These are phyloP conservation scores for Cephus pulcher DNA, from an alignment of 2,888 invertebrate genomes.

Conservation along the genomic window DNA sequence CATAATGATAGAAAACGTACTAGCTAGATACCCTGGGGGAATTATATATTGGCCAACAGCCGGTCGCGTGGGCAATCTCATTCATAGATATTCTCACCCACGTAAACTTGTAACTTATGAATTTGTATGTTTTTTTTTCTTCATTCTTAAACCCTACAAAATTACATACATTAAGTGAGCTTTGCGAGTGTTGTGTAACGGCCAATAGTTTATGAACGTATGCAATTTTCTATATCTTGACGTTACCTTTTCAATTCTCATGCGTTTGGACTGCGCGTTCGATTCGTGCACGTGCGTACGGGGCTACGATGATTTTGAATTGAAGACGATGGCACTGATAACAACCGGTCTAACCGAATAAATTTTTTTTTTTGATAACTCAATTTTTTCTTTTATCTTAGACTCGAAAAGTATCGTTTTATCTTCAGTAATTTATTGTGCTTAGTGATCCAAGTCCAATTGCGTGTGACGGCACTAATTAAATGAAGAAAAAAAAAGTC, in stretches of 20 bases:
- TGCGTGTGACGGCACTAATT: not conserved
- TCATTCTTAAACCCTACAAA: not conserved
- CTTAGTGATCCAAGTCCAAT: not conserved
- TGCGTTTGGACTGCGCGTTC: not conserved
- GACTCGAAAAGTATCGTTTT: not conserved
- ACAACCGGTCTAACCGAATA: not conserved
- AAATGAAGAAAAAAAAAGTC: not conserved
- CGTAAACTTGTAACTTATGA: constrained; percentile 12
- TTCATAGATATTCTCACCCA: constrained; percentile 49
- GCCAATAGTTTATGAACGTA: not conserved
- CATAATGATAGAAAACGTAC: constrained; percentile 38
- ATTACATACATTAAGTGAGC: not conserved
- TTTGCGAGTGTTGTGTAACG: not conserved
- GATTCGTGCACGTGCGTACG: not conserved
- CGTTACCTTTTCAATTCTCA: not conserved
- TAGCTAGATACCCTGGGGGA: constrained; percentile 12
- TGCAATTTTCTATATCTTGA: not conserved
- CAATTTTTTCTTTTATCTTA: not conserved
- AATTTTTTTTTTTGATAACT: not conserved
- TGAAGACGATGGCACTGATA: not conserved
- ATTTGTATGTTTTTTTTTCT: not conserved
- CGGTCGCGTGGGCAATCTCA: constrained; percentile 57
- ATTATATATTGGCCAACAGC: constrained; percentile 53
- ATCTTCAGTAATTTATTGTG: not conserved
- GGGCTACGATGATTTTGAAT: not conserved